Evolutionary conservation across 2,797 vertebrate species (phyloP), one percentile per base, ranked within the genome.

Genomic region (Gila robusta): DNA sequence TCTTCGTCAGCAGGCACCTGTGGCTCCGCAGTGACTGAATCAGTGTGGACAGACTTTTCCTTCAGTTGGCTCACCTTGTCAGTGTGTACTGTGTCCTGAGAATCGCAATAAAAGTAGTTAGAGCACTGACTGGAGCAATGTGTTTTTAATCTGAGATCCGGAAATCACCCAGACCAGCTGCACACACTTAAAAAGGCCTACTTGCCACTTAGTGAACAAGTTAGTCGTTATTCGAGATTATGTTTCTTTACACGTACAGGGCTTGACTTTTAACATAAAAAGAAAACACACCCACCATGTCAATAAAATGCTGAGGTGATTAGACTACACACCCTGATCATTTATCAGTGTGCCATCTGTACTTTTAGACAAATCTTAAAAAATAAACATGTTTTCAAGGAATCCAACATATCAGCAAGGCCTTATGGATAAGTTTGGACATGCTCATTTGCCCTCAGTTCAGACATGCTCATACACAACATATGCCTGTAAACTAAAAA

Each of bases 61-160:
- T 62, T 67, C 19, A 47, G 74, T 21, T 78, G 47, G 84, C 54
- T 86, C 90, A 87, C 84, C 86, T 89, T 91, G 49, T 94, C 90
- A 1, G 88, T 44, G 4, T 69, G 89, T 87, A 85, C 89, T 89
- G 93, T 91, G 87, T 88, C 87, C 96, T 96, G 92, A 70, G 59
- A 86, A 52, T 84, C 41, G 78, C 59, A 90, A 73, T 0, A 11
- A 89, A 82, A 76, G 23, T 1, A 26, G 74, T 89, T 76, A 74
- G 44, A 84, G 23, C 23, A 26, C 6, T 37, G 32, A 21, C 26
- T 6, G 56, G 23, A 49, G 12, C 21, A 72, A 28, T 78, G 76
- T 84, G 41, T 62, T 71, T 70, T 84, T 82, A 56, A 69, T 70
- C 64, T 17, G 12, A 83, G 49, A 62, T 79, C 39, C 41, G 19